Evolutionary conservation across 2,888 invertebrate genomes (phyloP).

Genomic region (Drosophila limbata): DNA sequence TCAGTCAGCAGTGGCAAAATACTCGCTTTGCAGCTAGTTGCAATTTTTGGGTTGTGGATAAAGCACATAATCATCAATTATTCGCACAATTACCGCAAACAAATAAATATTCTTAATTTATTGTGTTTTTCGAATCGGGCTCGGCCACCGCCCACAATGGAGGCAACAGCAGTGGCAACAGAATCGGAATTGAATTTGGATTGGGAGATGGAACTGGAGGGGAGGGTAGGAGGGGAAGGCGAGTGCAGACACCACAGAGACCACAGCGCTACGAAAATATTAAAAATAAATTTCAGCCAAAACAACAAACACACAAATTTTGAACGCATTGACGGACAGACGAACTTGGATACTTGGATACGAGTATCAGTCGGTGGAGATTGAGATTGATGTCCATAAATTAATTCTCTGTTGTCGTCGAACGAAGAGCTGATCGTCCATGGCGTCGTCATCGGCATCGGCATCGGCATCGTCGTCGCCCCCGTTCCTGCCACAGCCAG

Average conservation of each 20-base stretch:
- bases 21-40: constrained; percentile 47
- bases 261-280: constrained; percentile 43
- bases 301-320: constrained; percentile 66
- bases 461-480: constrained; percentile 2
- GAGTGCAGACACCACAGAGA: constrained; percentile 23
- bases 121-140: constrained; percentile 69
- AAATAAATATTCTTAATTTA: constrained; percentile 79
- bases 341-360: constrained; percentile 23
- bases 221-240: constrained; percentile 23
- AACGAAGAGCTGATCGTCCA: constrained; percentile 19
- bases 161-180: constrained; percentile 19
- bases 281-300: constrained; percentile 73
- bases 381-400: constrained; percentile 74
- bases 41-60: constrained; percentile 44
- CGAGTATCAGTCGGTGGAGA: constrained; percentile 30
- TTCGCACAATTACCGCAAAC: constrained; percentile 80
- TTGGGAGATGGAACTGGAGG: constrained; percentile 8
- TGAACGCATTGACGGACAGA: constrained; percentile 23
- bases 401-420: constrained; percentile 52
- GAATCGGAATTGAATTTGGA: constrained; percentile 22
- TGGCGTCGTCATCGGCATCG: not conserved
- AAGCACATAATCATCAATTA: constrained; percentile 76
- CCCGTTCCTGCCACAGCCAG: constrained; percentile 9
- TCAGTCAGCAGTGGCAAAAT: constrained; percentile 39
- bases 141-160: constrained; percentile 71